Conservation (phyloP, 2,888 invertebrate genomes). For the Artemia sinica region DNA sequence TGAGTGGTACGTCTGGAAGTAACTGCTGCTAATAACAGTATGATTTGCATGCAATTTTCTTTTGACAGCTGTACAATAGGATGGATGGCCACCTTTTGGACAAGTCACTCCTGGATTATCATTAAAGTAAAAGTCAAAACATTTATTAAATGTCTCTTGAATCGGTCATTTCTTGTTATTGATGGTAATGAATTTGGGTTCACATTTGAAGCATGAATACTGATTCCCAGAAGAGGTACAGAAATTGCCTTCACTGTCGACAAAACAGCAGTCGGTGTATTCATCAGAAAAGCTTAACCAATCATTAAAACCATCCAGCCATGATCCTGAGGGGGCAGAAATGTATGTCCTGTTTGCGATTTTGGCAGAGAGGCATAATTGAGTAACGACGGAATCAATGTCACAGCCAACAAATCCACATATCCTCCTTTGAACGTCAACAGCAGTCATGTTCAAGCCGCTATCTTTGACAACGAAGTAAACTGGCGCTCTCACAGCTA, state of each 20-base stretch:
- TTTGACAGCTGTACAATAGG: conserved; percentile 41
- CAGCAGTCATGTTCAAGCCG: conserved; percentile 54
- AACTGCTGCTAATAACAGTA: conserved; percentile 33
- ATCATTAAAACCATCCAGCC: conserved; percentile 92
- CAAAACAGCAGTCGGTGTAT: too few species aligned
- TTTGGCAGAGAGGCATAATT: conserved; percentile 50
- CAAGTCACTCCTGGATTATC: conserved; percentile 59
- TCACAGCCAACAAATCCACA: conserved; percentile 49
- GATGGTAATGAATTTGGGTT: conserved; percentile 31
- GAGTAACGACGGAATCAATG: conserved; percentile 47
- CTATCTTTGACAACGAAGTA: conserved; percentile 69
- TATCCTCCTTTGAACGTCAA: conserved; percentile 49
- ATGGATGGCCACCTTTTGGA: conserved; percentile 68
- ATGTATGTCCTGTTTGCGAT: conserved; percentile 54
- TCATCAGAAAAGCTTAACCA: conserved; percentile 43
- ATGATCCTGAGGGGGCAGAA: conserved; percentile 70
- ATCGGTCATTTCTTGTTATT: conserved; percentile 42
- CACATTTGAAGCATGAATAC: conserved; percentile 22
- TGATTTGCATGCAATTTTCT: conserved; percentile 39
- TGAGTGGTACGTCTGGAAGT: conserved; percentile 80
- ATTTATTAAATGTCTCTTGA: conserved; percentile 45
- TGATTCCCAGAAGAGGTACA: not conserved
- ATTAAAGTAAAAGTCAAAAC: conserved; percentile 59
- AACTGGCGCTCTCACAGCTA: conserved; percentile 80
- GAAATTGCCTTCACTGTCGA: too few species aligned